phyloP scores from a whole-genome alignment of 2,797 vertebrate species.

The Scyliorhinus canicula region DNA sequence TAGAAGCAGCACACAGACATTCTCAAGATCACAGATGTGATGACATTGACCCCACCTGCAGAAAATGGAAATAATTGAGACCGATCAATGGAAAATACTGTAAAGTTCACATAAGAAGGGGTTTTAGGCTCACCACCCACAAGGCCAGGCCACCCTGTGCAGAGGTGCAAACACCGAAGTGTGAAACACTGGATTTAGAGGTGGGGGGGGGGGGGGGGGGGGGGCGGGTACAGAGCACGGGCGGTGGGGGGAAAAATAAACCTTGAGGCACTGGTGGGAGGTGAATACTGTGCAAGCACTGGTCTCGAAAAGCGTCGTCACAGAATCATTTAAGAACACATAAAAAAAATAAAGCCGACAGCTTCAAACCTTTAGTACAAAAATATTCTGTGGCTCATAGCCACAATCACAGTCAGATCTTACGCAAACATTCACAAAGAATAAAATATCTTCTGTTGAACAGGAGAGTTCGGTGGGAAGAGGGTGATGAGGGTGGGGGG shows the following conservation, averaged over 20 bases:
- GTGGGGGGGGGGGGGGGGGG: no score
- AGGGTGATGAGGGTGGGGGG: no score
- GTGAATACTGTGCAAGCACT: not conserved
- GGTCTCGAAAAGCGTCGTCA: not conserved
- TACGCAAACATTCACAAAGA: constrained; percentile 44
- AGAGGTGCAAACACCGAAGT: not conserved
- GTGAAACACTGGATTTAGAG: not conserved
- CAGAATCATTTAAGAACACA: not conserved
- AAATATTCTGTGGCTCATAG: constrained; percentile 48
- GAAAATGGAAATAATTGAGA: not conserved
- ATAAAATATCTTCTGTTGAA: constrained; percentile 49
- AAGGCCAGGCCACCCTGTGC: not conserved
- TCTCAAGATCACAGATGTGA: not conserved
- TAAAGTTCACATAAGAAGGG: not conserved
- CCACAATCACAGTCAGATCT: constrained; percentile 53
- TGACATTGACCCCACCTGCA: not conserved
- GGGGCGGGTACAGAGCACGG: no score
- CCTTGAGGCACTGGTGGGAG: no score
- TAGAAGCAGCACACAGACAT: not conserved
- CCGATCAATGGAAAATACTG: not conserved
- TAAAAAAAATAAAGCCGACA: not conserved
- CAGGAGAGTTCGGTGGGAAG: not conserved
- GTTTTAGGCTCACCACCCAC: not conserved
- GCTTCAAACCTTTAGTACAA: constrained; percentile 46
- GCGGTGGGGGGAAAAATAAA: not conserved